A percentile compares a stretch with the other conserved stretches of the same genome.
Evolutionary conservation across 2,113 vertebrate genomes (phyloP).

Genomic region (Rynchops niger): DNA sequence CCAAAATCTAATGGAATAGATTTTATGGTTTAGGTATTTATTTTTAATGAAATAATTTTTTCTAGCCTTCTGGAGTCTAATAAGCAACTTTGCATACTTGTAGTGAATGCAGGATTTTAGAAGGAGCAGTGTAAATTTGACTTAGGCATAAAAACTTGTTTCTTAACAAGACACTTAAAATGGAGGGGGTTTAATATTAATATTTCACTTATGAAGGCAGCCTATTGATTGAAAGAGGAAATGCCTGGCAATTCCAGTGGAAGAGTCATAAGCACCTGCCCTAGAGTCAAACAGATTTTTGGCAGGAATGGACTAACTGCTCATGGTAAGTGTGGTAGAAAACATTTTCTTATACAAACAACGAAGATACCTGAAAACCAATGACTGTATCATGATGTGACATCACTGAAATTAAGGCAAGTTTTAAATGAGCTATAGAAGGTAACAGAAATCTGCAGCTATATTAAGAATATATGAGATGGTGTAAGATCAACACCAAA

Average conservation of each 20-base stretch:
- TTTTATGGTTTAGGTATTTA: neutral
- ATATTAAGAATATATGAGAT: neutral
- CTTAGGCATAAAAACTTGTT: neutral
- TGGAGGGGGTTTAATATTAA: neutral
- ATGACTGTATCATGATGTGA: neutral
- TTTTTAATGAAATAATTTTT: neutral
- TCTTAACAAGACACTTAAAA: neutral
- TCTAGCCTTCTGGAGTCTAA: neutral
- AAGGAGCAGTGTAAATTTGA: neutral
- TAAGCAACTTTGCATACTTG: neutral
- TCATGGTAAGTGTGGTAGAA: neutral
- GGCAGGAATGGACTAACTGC: neutral
- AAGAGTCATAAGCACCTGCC: neutral
- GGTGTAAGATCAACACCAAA: neutral
- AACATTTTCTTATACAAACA: neutral
- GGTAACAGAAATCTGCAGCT: neutral
- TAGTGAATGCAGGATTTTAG: neutral
- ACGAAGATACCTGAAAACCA: neutral
- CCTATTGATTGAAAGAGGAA: neutral
- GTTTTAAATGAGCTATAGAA: neutral
- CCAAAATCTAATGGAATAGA: neutral
- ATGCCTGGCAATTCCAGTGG: neutral
- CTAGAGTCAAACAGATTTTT: neutral
- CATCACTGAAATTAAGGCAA: neutral
- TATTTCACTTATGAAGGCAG: neutral